Evolutionary conservation across 2,888 invertebrate species (phyloP).

Genomic region (Portevinia maculata): DNA sequence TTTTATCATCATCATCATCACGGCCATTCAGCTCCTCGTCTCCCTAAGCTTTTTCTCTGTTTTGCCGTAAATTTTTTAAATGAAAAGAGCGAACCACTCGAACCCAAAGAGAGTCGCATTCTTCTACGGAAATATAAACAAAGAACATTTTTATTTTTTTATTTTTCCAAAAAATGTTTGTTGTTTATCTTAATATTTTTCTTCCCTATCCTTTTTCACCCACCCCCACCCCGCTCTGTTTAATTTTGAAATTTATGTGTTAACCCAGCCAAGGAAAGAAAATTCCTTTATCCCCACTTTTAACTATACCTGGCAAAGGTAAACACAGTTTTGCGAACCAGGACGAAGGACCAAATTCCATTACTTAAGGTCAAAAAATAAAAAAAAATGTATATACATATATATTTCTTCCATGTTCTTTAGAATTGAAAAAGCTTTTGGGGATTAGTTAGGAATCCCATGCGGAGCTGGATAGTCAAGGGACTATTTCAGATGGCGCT

Average conservation of each 20-base stretch:
- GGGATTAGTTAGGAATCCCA: conserved; percentile 31
- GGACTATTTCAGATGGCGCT: conserved; percentile 42
- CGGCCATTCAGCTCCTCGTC: conserved; percentile 21
- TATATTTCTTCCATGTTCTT: neutral
- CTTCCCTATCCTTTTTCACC: neutral
- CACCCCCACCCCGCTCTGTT: conserved; percentile 28
- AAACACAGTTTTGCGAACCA: conserved; percentile 49
- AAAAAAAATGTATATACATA: neutral
- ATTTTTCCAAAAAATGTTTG: conserved; percentile 38
- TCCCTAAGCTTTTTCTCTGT: conserved; percentile 60
- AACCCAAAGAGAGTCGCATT: conserved; percentile 23
- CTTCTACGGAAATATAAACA: conserved; percentile 53
- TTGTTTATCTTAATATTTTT: neutral
- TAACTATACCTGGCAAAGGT: conserved; percentile 34
- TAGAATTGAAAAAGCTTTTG: conserved; percentile 44
- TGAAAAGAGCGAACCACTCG: conserved; percentile 41
- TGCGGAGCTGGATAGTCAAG: conserved; percentile 32
- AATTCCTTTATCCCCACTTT: neutral
- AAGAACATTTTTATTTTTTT: conserved; percentile 36
- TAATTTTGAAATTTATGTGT: conserved; percentile 64
- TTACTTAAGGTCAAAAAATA: conserved; percentile 47
- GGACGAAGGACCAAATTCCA: conserved; percentile 42
- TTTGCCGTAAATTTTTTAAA: conserved; percentile 41
- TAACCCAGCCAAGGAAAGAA: conserved; percentile 49
- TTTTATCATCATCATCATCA: conserved; percentile 21